Evolutionary conservation across 2,888 invertebrate genomes (phyloP).

Genomic region (Ecliptopera silaceata): DNA sequence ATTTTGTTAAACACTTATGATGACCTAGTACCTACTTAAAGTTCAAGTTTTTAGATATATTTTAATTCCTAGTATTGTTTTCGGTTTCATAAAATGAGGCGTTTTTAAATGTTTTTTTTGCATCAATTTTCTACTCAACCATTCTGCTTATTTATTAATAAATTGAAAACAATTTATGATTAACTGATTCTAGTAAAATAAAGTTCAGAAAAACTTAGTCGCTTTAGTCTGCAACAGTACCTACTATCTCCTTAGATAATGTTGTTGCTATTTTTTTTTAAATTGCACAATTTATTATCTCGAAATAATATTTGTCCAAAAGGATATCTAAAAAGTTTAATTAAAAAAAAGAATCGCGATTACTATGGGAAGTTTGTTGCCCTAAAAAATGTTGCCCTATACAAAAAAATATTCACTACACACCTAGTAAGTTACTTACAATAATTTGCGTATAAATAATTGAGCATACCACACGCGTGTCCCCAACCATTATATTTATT

Average conservation of each 20-base stretch:
- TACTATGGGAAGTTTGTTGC: too few relatives aligned
- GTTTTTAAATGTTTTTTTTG: too few relatives aligned
- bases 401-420: constrained; percentile 23
- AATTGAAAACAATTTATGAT: too few relatives aligned
- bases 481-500: constrained; percentile 72
- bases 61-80: too few relatives aligned
- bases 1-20: too few relatives aligned
- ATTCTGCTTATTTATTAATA: too few relatives aligned
- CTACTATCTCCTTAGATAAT: constrained; percentile 23
- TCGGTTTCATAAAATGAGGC: too few relatives aligned
- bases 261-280: constrained; percentile 29
- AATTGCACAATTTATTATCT: constrained; percentile 24
- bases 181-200: too few relatives aligned
- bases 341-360: background rate
- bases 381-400: constrained; percentile 16
- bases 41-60: too few relatives aligned
- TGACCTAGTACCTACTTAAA: too few relatives aligned
- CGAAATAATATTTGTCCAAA: constrained; percentile 16
- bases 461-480: constrained; percentile 66
- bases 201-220: background rate
- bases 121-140: too few relatives aligned
- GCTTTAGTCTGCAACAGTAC: constrained; percentile 18
- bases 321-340: too few relatives aligned
- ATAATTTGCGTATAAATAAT: constrained; percentile 79
- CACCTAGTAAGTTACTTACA: constrained; percentile 63